Evolutionary conservation across 2,797 vertebrate genomes (phyloP).

Genomic region (Malurus leucopterus): DNA sequence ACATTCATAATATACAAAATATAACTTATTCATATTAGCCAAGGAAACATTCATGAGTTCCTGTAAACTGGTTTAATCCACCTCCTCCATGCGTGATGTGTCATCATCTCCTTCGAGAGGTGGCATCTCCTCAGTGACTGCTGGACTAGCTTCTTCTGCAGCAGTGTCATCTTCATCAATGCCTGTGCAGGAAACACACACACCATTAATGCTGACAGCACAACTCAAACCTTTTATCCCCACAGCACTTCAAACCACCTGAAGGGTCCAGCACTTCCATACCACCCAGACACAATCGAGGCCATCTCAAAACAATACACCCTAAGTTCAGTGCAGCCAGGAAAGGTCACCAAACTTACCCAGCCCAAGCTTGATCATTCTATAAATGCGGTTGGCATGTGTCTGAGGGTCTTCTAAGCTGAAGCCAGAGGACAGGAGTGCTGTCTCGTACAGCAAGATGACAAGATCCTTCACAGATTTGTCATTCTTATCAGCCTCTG

Average conservation of each 20-base stretch:
- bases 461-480: constrained; percentile 97
- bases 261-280: fast-evolving
- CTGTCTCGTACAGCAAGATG: constrained; percentile 89
- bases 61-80: constrained; percentile 75
- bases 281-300: fast-evolving
- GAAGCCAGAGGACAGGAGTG: constrained; percentile 91
- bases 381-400: constrained; percentile 93
- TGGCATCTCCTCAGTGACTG: constrained; percentile 88
- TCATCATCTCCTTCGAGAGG: constrained; percentile 92
- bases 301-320: fast-evolving
- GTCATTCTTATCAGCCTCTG: constrained; percentile 94
- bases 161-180: constrained; percentile 90
- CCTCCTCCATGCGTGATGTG: constrained; percentile 93
- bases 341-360: constrained; percentile 68
- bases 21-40: constrained; percentile 62
- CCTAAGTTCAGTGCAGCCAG: fast-evolving
- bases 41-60: constrained; percentile 37
- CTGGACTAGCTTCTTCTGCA: constrained; percentile 78
- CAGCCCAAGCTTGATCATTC: constrained; percentile 95
- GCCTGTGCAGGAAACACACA: constrained; percentile 61
- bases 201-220: fast-evolving
- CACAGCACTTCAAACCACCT: fast-evolving
- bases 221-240: fast-evolving
- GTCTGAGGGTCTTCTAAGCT: constrained; percentile 94
- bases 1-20: constrained; percentile 75